Base-by-base conservation (phyloP, 1,140 invertebrate genomes). In the Tetramorium alpestre region DNA sequence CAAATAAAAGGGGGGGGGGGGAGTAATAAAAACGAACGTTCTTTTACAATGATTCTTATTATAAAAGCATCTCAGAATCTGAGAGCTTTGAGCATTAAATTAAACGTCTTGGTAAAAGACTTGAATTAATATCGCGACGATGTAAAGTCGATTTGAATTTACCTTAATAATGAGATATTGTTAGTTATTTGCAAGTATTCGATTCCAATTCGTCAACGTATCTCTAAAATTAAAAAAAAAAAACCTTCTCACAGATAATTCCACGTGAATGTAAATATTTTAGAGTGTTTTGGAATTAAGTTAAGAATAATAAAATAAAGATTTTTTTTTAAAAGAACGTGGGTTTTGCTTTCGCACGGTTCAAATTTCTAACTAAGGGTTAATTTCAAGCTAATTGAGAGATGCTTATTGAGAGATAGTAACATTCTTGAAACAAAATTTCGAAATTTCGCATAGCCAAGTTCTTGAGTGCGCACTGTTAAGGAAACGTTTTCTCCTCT, bases 31-130 rank as follows among this genome's bases (percentile, higher is more conserved):
- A 82, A 69, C 22, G 18, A 69, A 81, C 7, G 22, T 69, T 44
- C 25, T 44, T 44, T n/a, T 69, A 64, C 16, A 80, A 80, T 80
- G 47, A 49, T 80, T 51, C 44, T 82, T 72, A n/a, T 44, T 28
- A 25, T 28, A 56, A 72, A 70, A 70, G 44, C 5, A 41, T 69
- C 10, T 78, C 64, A 13, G 18, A n/a, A 38, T 65, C 51, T 47
- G 47, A 47, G 16, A 67, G 47, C 38, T 72, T 69, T 67, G 18
- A 67, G 25, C 3, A 58, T 81, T 70, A 72, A 47, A 58, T 82
- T 56, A 44, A 80, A 54, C 13, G 7, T 82, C 25, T 47, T 47
- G 13, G 11, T 64, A 13, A 22, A 51, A 7, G 18, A 13, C 11
- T 47, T 44, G 33, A 69, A 56, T 70, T 47, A 70, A 70, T 44